Conservation (phyloP, 2,888 invertebrate genomes). For the Machimus rusticus region DNA sequence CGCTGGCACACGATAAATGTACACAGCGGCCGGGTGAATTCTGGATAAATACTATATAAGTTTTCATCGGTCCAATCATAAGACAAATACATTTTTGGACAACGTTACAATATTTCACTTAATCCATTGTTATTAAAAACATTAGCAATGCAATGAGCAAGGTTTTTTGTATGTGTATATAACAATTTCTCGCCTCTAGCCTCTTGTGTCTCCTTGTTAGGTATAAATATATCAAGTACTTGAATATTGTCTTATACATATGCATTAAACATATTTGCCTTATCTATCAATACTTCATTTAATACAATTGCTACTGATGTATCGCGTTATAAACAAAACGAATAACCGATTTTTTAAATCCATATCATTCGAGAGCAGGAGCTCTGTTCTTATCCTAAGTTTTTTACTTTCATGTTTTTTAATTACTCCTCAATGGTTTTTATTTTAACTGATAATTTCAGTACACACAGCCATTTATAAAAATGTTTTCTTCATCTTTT, state of each 20-base stretch:
- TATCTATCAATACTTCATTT: neutral
- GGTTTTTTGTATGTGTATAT: neutral
- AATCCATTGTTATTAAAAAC: conserved; percentile 27
- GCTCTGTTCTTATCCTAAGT: neutral
- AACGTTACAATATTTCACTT: conserved; percentile 17
- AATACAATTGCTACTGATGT: neutral
- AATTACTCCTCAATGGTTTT: neutral
- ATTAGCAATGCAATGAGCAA: conserved; percentile 19
- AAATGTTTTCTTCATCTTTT: conserved; percentile 8
- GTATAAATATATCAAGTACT: conserved; percentile 31
- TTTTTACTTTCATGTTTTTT: neutral
- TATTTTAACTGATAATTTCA: conserved; percentile 39
- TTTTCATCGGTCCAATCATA: neutral
- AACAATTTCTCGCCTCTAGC: neutral
- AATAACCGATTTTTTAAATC: neutral
- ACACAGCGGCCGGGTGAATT: neutral
- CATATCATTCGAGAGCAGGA: neutral
- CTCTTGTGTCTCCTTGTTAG: neutral
- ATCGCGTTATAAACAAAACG: neutral
- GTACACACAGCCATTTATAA: conserved; percentile 42
- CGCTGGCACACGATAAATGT: neutral
- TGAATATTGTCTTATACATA: conserved; percentile 38
- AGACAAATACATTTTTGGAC: neutral
- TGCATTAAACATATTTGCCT: conserved; percentile 26
- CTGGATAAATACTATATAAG: neutral